Percentiles rank a stretch among this genome's conserved stretches.
Evolutionary conservation across 2,888 invertebrate species (phyloP).

Genomic region (Hyposoter didymator): DNA sequence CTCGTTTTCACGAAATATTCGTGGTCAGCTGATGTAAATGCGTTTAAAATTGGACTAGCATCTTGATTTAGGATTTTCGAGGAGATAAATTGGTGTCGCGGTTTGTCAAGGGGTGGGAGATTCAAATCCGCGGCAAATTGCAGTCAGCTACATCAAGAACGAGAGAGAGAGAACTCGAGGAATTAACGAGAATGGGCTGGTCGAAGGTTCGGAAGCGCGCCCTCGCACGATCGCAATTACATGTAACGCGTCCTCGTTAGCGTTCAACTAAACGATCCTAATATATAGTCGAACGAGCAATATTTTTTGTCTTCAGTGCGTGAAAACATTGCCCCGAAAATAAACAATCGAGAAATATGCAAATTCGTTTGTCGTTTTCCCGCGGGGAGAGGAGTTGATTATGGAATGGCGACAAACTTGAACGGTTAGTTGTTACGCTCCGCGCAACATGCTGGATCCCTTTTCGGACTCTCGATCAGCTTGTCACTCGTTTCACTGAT

Average conservation of each 20-base stretch:
- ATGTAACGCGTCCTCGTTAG: slow-evolving; percentile 47
- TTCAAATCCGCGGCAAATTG: slow-evolving; percentile 45
- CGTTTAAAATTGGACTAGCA: slow-evolving; percentile 40
- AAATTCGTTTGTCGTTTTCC: slow-evolving; percentile 1
- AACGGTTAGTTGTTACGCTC: slow-evolving; percentile 23
- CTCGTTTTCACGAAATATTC: not conserved
- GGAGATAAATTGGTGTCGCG: slow-evolving; percentile 39
- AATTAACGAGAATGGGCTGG: slow-evolving; percentile 30
- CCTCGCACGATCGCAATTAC: slow-evolving; percentile 44
- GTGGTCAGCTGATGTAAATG: slow-evolving; percentile 12
- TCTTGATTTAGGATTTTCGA: slow-evolving; percentile 50
- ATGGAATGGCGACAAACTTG: slow-evolving; percentile 10
- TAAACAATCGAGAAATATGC: slow-evolving; percentile 43
- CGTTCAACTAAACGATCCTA: slow-evolving; percentile 32
- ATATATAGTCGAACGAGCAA: slow-evolving; percentile 16
- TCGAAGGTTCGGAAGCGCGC: slow-evolving; percentile 23
- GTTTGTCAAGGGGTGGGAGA: slow-evolving; percentile 34
- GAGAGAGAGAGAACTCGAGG: slow-evolving; percentile 9
- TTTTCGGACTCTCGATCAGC: slow-evolving; percentile 32
- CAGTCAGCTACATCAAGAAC: slow-evolving; percentile 21
- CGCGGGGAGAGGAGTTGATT: not conserved
- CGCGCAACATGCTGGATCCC: slow-evolving; percentile 31
- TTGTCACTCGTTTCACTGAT: slow-evolving; percentile 45
- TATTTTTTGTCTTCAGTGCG: slow-evolving; percentile 29
- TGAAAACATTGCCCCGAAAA: slow-evolving; percentile 10